Evolutionary conservation across 2,888 invertebrate genomes (phyloP).

Genomic region (Tubiluchus corallicola): DNA sequence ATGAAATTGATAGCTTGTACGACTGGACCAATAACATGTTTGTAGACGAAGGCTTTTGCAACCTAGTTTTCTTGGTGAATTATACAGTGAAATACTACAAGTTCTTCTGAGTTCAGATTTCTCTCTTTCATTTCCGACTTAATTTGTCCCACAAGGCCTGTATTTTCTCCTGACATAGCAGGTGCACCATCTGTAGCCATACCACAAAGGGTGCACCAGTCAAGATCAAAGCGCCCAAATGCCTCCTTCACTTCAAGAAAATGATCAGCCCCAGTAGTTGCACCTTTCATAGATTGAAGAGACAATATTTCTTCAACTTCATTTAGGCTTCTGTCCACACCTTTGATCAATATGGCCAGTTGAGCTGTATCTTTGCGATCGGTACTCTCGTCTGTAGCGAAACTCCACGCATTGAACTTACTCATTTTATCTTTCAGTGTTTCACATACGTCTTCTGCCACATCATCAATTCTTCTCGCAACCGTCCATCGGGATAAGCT

Average conservation of each 20-base stretch:
- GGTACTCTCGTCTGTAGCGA: neutral
- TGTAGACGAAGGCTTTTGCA: conserved; percentile 19
- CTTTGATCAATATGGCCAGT: neutral
- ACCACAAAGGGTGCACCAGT: neutral
- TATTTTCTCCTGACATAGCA: neutral
- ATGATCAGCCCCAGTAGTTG: neutral
- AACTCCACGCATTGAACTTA: neutral
- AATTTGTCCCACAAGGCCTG: neutral
- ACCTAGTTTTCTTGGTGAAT: conserved; percentile 20
- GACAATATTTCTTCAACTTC: neutral
- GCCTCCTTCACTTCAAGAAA: neutral
- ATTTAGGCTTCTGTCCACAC: neutral
- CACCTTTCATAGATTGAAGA: neutral
- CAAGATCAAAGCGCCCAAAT: neutral
- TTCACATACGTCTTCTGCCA: neutral
- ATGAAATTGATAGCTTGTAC: neutral
- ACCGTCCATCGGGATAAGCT: neutral
- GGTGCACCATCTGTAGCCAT: conserved; percentile 1
- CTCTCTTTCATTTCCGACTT: neutral
- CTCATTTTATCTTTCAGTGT: neutral
- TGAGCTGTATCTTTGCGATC: neutral
- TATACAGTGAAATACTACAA: conserved; percentile 18
- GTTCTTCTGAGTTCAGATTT: neutral
- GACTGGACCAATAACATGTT: conserved; percentile 14
- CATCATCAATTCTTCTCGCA: neutral